Base-by-base conservation (phyloP, 2,113 vertebrate genomes). In the Prionailurus viverrinus region DNA sequence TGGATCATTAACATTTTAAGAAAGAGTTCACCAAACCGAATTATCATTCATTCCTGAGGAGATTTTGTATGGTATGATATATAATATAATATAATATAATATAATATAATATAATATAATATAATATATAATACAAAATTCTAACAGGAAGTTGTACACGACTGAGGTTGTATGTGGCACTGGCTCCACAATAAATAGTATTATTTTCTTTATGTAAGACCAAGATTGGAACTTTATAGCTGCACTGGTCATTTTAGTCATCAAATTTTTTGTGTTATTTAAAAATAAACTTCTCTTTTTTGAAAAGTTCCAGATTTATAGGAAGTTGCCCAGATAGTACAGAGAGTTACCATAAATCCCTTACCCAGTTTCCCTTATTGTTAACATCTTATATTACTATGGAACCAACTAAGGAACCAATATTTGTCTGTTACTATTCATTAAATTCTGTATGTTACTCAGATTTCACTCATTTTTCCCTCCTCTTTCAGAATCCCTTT, bases 1-100 rank as follows among this genome's bases (percentile, higher is more conserved):
- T 90, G 21, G 5, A 55, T 87, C 31, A 65, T 29, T 91, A 48
- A 63, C 31, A 83, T 95, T 84, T 97, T 92, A 63, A 91, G 55
- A 96, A 93, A 58, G 5, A 74, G 15, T 87, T 89, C 14, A 31
- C 41, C 39, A 87, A 87, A 76, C 39, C 83, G n/a, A 69, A n/a
- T 74, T 21, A 71, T 88, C 66, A 12, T 94, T 80, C 8, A 33
- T 89, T 82, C 45, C n/a, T 31, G 7, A 18, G 45, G 3, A 93
- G 14, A n/a, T 41, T 87, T 85, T 66, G 13, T 92, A 7, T 63
- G 21, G 66, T 82, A 92, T 83, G 88, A 39, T 41, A 61, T 82
- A 61, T 55, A 21, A 58, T 58, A 19, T 55, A 18, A 58, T 21
- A 39, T 39, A 36, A 58, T 58, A 91, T 83, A 91, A 61, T 82